Base-by-base conservation (phyloP, 2,888 invertebrate species). In the Rotaria socialis region DNA sequence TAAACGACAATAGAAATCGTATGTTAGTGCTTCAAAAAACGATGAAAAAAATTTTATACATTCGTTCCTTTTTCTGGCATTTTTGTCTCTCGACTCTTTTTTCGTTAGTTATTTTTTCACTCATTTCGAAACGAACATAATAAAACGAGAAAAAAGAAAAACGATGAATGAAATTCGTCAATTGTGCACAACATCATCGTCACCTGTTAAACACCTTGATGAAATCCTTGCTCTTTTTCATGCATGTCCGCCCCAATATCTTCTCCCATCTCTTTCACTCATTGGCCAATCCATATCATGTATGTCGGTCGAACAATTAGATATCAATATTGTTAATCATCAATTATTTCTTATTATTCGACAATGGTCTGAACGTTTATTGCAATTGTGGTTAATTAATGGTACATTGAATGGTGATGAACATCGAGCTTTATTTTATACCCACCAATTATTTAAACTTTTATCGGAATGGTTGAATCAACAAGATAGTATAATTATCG, bases 151-250 rank as follows among this genome's bases (percentile, higher is more conserved):
- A 27, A 67, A 27, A 67, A 22, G 67, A 16, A 67, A 27, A 27
- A 60, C 60, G 11, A 60, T 67, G 67, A 67, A 67, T 67, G 67
- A 67, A 67, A 67, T 67, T 67, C 67, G 67, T 35, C 67, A 67
- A 35, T 67, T 67, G n/a, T 67, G 67, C 16, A 67, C 67, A 35
- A 27, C 67, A 67, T 67, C 67, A 35, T 67, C 27, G 16, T 67
- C 67, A 67, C 67, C 67, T 27, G 27, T 14, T 16, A 27, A 67
- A 35, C 67, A 67, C 35, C 67, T 67, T 1, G 67, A 67, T 35
- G 67, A 67, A 67, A 67, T 67, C 16, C 67, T 67, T 16, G 67
- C 35, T 1, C 67, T 67, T 67, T 67, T 67, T 67, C 67, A 67
- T 35, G 67, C 67, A 67, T 67, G 67, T 16, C 67, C 67, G 35